Percentiles rank a stretch among this genome's conserved stretches.
Conservation (phyloP, 2,888 invertebrate genomes). For the Phragmatobia fuliginosa region DNA sequence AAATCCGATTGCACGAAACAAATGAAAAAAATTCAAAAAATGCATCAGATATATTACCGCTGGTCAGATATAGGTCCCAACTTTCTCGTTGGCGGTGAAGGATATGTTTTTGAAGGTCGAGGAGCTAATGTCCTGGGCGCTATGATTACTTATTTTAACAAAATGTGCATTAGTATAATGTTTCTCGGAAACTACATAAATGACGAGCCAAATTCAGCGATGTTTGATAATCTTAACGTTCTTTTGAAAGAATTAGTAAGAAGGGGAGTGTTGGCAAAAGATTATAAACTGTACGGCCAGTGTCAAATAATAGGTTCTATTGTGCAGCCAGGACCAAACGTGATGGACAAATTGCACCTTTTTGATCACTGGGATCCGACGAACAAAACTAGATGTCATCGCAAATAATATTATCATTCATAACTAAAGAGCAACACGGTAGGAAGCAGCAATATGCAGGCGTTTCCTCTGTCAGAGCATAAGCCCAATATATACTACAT, state of each 20-base stretch:
- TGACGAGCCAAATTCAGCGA: background rate
- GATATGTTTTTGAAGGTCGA: background rate
- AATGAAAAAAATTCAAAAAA: background rate
- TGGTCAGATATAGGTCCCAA: background rate
- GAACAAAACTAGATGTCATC: background rate
- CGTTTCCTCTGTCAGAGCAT: no score
- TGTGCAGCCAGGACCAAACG: background rate
- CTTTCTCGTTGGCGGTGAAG: background rate
- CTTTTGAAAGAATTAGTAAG: background rate
- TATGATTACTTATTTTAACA: background rate
- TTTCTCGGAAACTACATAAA: background rate
- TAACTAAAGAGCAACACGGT: no score
- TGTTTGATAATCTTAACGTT: background rate
- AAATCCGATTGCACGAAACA: background rate
- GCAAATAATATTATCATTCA: no score
- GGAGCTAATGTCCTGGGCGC: background rate
- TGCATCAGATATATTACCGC: background rate
- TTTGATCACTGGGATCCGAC: conserved; percentile 1
- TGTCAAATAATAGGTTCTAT: background rate
- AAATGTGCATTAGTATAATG: background rate
- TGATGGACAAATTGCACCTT: background rate
- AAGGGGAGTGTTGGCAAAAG: background rate
- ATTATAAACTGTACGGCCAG: conserved; percentile 1
- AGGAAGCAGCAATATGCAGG: no score
- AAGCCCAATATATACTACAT: no score